A percentile compares a stretch with the other conserved stretches of the same genome.
Conservation (phyloP, 2,888 invertebrate genomes). For the Chrysina gloriosa region DNA sequence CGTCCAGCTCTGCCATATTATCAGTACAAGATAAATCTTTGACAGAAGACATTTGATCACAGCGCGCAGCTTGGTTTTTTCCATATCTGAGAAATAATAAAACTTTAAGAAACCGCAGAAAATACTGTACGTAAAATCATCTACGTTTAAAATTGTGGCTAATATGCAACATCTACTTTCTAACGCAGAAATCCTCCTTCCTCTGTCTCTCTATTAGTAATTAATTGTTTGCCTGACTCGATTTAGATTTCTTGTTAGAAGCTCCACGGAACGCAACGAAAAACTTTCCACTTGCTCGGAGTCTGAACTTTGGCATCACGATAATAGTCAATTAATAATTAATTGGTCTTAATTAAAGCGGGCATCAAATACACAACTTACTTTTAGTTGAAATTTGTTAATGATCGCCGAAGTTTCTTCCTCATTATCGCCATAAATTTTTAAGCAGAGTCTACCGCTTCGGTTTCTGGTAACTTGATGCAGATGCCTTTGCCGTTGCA, state of each 20-base stretch:
- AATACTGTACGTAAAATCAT: too few species aligned
- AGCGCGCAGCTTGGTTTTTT: too few species aligned
- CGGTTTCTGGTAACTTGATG: conserved; percentile 8
- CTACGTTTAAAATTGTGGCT: too few species aligned
- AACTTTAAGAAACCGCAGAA: too few species aligned
- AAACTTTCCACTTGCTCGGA: conserved; percentile 30
- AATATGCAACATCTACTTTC: too few species aligned
- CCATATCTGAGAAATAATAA: too few species aligned
- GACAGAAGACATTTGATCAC: too few species aligned
- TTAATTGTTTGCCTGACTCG: conserved; percentile 1
- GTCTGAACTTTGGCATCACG: conserved; percentile 32
- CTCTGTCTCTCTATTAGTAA: not conserved
- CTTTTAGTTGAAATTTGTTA: conserved; percentile 30
- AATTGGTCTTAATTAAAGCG: conserved; percentile 35
- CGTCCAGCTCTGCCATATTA: too few species aligned
- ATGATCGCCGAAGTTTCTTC: conserved; percentile 29
- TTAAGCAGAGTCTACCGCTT: not conserved
- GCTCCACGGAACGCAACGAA: not conserved
- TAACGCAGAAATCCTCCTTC: too few species aligned
- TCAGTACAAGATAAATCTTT: too few species aligned
- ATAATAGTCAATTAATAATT: conserved; percentile 37
- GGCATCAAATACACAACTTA: conserved; percentile 20
- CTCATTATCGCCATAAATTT: conserved; percentile 22
- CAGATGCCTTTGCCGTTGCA: conserved; percentile 12
- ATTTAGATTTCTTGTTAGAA: conserved; percentile 9